Percentiles rank a stretch among this genome's conserved stretches.
Conservation (phyloP, 1,140 invertebrate genomes). For the Drosophila orena region DNA sequence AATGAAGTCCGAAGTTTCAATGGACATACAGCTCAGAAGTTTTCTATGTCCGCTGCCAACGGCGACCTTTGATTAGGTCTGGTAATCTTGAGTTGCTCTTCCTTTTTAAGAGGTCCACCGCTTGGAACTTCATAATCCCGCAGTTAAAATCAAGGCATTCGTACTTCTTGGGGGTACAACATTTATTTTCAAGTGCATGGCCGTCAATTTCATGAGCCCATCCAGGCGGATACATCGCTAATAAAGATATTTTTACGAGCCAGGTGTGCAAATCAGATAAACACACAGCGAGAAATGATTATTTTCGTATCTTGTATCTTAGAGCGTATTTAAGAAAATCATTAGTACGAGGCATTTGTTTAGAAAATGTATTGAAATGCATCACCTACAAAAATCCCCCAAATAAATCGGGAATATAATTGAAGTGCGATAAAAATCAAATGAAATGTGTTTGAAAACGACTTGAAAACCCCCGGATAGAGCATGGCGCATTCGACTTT, state of each 20-base stretch:
- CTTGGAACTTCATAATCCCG: neutral
- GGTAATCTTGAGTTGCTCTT: constrained; percentile 42
- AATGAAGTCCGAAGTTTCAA: constrained; percentile 29
- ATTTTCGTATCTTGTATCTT: too few species aligned
- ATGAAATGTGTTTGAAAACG: too few species aligned
- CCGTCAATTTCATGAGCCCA: too few species aligned
- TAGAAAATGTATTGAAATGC: too few species aligned
- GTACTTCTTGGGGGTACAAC: neutral
- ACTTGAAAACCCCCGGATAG: neutral
- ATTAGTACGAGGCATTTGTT: neutral
- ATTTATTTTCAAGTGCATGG: neutral
- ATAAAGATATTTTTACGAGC: constrained; percentile 30
- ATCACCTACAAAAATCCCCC: neutral
- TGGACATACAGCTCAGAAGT: constrained; percentile 5
- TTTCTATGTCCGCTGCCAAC: constrained; percentile 14
- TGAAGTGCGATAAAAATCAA: neutral
- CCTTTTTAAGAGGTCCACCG: neutral
- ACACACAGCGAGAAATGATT: constrained; percentile 12
- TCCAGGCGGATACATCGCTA: constrained; percentile 21
- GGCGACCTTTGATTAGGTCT: constrained; percentile 40
- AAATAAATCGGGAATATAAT: neutral
- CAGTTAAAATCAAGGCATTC: neutral
- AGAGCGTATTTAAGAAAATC: neutral
- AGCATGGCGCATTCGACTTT: constrained; percentile 18
- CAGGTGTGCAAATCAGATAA: constrained; percentile 32